phyloP scores from a whole-genome alignment of 2,888 invertebrate species.

The Drosophila antonietae region DNA sequence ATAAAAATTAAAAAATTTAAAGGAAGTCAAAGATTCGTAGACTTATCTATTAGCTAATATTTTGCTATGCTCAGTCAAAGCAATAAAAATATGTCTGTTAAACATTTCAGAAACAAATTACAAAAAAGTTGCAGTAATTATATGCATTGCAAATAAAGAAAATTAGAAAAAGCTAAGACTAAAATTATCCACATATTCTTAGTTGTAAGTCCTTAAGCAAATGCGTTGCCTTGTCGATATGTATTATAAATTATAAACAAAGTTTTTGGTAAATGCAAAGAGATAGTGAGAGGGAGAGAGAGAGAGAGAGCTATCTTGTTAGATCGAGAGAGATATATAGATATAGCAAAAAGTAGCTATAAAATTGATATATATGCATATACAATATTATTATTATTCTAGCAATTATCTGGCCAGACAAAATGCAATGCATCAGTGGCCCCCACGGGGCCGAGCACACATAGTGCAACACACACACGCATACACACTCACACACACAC shows the following conservation, averaged over 20 bases:
- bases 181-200: background rate
- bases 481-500: background rate
- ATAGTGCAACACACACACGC: constrained; percentile 25
- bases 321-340: background rate
- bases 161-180: background rate
- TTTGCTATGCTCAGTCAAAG: background rate
- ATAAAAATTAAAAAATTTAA: background rate
- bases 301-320: background rate
- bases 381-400: constrained; percentile 67
- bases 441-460: constrained; percentile 55
- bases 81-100: background rate
- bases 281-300: background rate
- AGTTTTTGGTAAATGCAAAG: background rate
- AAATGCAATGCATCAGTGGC: constrained; percentile 72
- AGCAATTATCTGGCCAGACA: constrained; percentile 76
- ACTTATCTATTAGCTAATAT: background rate
- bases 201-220: background rate
- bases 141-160: background rate
- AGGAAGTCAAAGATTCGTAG: background rate
- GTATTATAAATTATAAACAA: background rate
- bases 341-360: constrained; percentile 11
- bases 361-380: constrained; percentile 32
- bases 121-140: too few species aligned
- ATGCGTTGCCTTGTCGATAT: background rate
- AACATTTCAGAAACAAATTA: background rate